Conservation (phyloP, 92 coral and sea anemone species). For the Heteractis magnifica region DNA sequence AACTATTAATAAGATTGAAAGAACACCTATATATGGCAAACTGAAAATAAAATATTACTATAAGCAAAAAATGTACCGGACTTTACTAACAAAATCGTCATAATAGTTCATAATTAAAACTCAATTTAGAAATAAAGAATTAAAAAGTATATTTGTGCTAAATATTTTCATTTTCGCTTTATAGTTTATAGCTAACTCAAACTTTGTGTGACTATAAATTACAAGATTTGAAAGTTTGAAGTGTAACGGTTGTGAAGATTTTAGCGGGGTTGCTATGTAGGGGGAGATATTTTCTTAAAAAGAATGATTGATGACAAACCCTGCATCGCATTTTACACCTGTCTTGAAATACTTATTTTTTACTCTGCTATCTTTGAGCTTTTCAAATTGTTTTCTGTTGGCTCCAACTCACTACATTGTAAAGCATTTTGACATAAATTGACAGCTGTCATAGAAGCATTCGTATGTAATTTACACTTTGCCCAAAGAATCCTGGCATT, state of each 20-base stretch:
- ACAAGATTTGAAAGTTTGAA: not conserved
- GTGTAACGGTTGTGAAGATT: not conserved
- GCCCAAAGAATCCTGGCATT: conserved; percentile 57
- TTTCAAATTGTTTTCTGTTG: not conserved
- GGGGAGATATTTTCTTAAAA: not conserved
- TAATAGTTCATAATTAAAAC: not conserved
- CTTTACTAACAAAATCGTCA: not conserved
- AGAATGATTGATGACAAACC: not conserved
- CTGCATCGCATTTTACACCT: not conserved
- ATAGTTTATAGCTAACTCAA: not conserved
- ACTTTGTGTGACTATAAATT: not conserved
- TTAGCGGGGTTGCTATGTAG: not conserved
- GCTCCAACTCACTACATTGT: conserved; percentile 25
- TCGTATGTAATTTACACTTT: conserved; percentile 55
- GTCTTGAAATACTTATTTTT: not conserved
- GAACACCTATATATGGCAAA: not conserved
- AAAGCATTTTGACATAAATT: conserved; percentile 19
- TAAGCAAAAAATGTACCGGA: not conserved
- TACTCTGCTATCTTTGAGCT: not conserved
- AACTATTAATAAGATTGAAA: not conserved
- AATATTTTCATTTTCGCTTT: not conserved
- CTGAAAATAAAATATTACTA: not conserved
- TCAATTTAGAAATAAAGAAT: not conserved
- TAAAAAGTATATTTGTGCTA: not conserved
- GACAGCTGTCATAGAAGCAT: conserved; percentile 32